Evolutionary conservation across 2,888 invertebrate species (phyloP).

Genomic region (Perithous albicinctus): DNA sequence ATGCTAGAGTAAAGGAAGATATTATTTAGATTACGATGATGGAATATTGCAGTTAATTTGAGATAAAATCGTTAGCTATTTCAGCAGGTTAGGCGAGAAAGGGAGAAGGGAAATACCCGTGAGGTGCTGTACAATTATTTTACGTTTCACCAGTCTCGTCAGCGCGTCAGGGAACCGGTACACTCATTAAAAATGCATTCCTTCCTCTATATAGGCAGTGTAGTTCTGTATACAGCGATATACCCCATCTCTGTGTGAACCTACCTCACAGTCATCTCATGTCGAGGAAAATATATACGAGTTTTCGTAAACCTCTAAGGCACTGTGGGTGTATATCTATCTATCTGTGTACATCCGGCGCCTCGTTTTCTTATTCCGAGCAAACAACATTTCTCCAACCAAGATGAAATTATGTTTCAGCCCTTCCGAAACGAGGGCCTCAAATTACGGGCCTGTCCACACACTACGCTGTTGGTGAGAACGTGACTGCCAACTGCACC

Average conservation of each 20-base stretch:
- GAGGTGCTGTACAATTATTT: conserved; percentile 50
- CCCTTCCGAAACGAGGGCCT: conserved; percentile 84
- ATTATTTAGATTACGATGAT: no score
- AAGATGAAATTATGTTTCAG: conserved; percentile 76
- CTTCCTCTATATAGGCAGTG: conserved; percentile 10
- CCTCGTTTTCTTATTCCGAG: conserved; percentile 56
- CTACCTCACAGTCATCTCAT: background rate
- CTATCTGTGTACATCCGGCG: background rate
- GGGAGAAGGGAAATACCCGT: background rate
- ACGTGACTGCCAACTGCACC: conserved; percentile 85
- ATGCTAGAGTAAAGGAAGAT: background rate
- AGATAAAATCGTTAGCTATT: no score
- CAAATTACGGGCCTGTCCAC: conserved; percentile 84
- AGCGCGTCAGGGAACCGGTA: background rate
- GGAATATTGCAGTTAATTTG: no score
- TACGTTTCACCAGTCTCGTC: conserved; percentile 6
- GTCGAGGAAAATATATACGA: background rate
- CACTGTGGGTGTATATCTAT: background rate
- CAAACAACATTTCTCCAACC: conserved; percentile 56
- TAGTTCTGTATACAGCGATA: background rate
- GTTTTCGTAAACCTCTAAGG: background rate
- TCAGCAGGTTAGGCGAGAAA: no score
- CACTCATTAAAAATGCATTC: conserved; percentile 63
- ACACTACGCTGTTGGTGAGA: conserved; percentile 85
- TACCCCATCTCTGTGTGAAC: conserved; percentile 10